These are phyloP conservation scores for Heliconius melpomene DNA, from an alignment of 1,140 invertebrate genomes.

Conservation along the genomic window DNA sequence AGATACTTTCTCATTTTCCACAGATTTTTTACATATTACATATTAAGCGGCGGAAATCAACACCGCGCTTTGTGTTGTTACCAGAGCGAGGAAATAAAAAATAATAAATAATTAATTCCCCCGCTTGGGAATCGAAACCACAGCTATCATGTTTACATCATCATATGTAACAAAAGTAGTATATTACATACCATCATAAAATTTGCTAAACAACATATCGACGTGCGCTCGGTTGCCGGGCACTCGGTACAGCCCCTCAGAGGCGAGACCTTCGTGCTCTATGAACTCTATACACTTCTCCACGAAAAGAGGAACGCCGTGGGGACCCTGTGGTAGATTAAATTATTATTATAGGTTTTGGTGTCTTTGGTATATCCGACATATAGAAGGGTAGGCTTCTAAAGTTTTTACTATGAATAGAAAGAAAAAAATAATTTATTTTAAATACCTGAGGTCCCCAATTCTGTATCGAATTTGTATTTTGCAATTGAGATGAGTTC, in stretches of 20 bases:
- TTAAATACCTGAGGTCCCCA: constrained; percentile 75
- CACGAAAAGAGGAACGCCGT: constrained; percentile 93
- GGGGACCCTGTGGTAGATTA: constrained; percentile 84
- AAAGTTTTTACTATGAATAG: no score
- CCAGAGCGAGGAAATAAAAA: no score
- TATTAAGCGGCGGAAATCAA: no score
- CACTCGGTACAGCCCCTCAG: constrained; percentile 97
- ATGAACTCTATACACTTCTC: constrained; percentile 97
- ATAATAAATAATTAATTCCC: no score
- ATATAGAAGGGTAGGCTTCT: no score
- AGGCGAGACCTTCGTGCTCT: constrained; percentile 96
- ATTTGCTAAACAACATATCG: constrained; percentile 94
- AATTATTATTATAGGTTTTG: no score
- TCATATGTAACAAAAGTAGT: not conserved
- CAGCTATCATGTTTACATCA: not conserved
- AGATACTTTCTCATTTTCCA: no score
- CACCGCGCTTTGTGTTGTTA: no score
- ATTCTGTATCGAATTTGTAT: constrained; percentile 62
- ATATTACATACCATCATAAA: constrained; percentile 88
- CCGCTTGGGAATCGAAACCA: no score
- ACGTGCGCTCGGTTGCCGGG: constrained; percentile 97
- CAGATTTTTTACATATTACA: no score
- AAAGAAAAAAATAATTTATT: constrained; percentile 32
- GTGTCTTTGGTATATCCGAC: no score
- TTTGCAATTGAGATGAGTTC: constrained; percentile 66